Evolutionary conservation across 2,888 invertebrate species (phyloP).

Genomic region (Proisotoma minuta): DNA sequence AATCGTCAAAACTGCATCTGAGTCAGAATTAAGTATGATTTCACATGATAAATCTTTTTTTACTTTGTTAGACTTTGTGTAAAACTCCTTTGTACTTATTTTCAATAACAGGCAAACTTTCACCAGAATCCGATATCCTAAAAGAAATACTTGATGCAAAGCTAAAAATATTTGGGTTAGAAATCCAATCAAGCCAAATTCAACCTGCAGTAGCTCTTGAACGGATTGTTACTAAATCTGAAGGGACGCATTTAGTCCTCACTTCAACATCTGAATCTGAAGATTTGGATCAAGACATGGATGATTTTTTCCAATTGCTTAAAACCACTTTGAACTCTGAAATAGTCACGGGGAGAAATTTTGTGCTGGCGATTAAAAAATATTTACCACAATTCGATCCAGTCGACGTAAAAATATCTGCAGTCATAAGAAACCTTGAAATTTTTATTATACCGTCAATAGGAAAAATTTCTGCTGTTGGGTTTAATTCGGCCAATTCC

Average conservation of each 20-base stretch:
- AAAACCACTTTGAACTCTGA: background rate
- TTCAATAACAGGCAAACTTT: background rate
- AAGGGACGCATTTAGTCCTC: background rate
- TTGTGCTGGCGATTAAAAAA: background rate
- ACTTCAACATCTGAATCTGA: background rate
- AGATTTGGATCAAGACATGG: background rate
- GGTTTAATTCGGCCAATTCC: background rate
- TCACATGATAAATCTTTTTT: no score
- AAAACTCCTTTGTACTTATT: no score
- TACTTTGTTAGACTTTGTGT: no score
- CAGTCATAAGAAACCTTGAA: background rate
- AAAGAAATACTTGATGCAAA: background rate
- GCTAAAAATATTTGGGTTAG: slow-evolving; percentile 27
- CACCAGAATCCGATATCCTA: slow-evolving; percentile 1
- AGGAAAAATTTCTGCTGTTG: background rate
- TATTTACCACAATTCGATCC: background rate
- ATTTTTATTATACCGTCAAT: background rate
- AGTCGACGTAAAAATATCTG: background rate
- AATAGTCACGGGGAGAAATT: background rate
- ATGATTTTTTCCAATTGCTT: background rate
- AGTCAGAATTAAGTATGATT: slow-evolving; percentile 16
- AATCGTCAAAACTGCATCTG: slow-evolving; percentile 31
- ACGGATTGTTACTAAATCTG: background rate
- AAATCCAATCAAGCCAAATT: slow-evolving; percentile 12
- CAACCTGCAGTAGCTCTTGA: slow-evolving; percentile 1